Percentiles rank a stretch among this genome's conserved stretches.
phyloP scores from a whole-genome alignment of 2,888 invertebrate genomes.

The Lasioglossum malachurum region DNA sequence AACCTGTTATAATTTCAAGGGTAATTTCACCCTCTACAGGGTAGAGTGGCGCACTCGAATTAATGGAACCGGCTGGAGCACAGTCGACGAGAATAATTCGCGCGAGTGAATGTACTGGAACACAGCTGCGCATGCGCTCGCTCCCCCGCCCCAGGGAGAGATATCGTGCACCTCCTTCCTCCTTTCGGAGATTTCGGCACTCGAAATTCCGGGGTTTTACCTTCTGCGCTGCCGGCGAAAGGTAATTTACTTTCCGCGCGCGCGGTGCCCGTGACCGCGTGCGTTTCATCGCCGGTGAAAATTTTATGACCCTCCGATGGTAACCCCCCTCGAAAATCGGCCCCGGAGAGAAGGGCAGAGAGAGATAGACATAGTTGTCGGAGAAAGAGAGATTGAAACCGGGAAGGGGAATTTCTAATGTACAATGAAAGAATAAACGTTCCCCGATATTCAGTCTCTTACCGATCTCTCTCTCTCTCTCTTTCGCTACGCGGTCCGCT shows the following conservation, averaged over 20 bases:
- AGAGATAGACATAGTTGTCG: background rate
- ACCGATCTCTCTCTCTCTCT: background rate
- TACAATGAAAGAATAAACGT: conserved; percentile 40
- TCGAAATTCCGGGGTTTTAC: conserved; percentile 56
- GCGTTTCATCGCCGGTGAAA: conserved; percentile 54
- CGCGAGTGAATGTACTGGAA: conserved; percentile 61
- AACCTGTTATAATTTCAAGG: conserved; percentile 78
- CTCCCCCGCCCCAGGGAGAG: conserved; percentile 13
- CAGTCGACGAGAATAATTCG: conserved; percentile 72
- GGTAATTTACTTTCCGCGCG: conserved; percentile 37
- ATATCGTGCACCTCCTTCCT: conserved; percentile 22
- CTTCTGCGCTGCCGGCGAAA: conserved; percentile 43
- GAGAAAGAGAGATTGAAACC: background rate
- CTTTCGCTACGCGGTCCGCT: background rate
- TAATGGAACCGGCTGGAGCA: conserved; percentile 74
- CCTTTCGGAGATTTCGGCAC: conserved; percentile 55
- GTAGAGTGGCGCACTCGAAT: conserved; percentile 68
- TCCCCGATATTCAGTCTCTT: conserved; percentile 29
- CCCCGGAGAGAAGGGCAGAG: background rate
- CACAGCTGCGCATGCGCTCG: conserved; percentile 36
- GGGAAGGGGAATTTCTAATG: background rate
- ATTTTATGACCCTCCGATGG: conserved; percentile 34
- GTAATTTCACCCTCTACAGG: conserved; percentile 75
- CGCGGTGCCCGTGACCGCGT: conserved; percentile 43
- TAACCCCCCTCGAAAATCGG: conserved; percentile 11